These are phyloP conservation scores for Stenopsyche tienmushanensis DNA, from an alignment of 1,140 invertebrate genomes.

Conservation along the genomic window DNA sequence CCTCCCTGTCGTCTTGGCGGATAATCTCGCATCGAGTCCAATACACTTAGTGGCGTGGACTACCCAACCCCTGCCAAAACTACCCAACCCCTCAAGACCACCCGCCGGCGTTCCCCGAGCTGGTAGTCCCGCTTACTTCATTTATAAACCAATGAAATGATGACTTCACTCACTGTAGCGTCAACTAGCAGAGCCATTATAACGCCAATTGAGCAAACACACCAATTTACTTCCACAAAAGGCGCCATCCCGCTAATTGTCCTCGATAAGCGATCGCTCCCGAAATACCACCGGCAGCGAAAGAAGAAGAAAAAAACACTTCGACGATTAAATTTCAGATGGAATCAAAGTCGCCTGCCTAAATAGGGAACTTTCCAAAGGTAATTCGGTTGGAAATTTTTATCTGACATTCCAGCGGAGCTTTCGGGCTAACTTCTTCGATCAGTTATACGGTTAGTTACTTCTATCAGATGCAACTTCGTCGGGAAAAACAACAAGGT, in stretches of 20 bases:
- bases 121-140: conserved; percentile 21
- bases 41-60: conserved; percentile 31
- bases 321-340: too few species aligned
- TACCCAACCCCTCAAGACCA: not conserved
- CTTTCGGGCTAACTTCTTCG: not conserved
- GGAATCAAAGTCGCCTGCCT: too few species aligned
- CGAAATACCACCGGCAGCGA: too few species aligned
- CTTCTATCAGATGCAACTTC: not conserved
- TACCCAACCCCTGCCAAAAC: not conserved
- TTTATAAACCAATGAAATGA: conserved; percentile 30
- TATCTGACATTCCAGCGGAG: conserved; percentile 8
- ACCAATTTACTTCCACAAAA: not conserved
- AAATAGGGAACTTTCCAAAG: too few species aligned
- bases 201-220: too few species aligned
- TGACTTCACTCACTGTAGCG: conserved; percentile 21
- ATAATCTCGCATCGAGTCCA: conserved; percentile 35
- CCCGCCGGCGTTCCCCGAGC: not conserved
- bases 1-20: conserved; percentile 20
- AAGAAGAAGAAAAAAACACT: too few species aligned
- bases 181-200: too few species aligned
- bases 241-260: too few species aligned
- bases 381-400: too few species aligned
- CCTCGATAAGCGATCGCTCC: too few species aligned
- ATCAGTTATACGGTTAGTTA: conserved; percentile 11
- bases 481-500: not conserved